Base-by-base conservation (phyloP, 2,888 invertebrate species). In the Amphipyra berbera region DNA sequence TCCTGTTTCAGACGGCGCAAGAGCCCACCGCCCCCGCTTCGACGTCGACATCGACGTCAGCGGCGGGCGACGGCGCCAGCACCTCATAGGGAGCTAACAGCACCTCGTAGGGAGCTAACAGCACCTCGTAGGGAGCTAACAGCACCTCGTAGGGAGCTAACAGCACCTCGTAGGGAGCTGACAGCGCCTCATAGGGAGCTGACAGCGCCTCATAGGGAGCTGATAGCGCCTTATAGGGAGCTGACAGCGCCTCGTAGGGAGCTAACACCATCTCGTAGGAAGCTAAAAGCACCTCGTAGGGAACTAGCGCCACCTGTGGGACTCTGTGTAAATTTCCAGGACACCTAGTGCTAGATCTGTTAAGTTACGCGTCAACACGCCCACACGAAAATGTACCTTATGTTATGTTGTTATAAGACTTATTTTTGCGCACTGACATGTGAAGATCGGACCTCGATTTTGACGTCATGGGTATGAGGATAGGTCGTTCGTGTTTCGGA, bases 1-100 rank as follows among this genome's bases (percentile, higher is more conserved):
- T 73, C 40, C 35, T 61, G 6, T 93, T 92, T n/a, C 93, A 94
- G 93, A 82, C 85, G 92, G 92, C 91, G 93, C 90, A 82, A 67
- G 84, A 88, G 73, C 86, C 89, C 86, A 83, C 90, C 82, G 91
- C 89, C 56, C 85, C 89, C 59, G 87, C 90, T 38, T 85, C 90
- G 48, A 85, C 89, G 56, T 85, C 89, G 42, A 86, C 92, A 44
- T 86, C 89, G 60, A 84, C 89, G 60, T 89, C 90, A 70, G 82
- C 82, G 74, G 82, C 85, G 64, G 87, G 85, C 73, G 81, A 73
- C 68, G 84, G 81, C 78, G 84, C 76, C 69, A 84, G 82, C 79
- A 83, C 75, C 62, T 82, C 77, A 79, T 71, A 71, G 57, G 70
- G 58, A 73, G 73, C 81, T 30, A 30, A 30, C 30, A 30, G 30